Base-by-base conservation (phyloP, 2,888 invertebrate species). In the Watsonalla cultraria region DNA sequence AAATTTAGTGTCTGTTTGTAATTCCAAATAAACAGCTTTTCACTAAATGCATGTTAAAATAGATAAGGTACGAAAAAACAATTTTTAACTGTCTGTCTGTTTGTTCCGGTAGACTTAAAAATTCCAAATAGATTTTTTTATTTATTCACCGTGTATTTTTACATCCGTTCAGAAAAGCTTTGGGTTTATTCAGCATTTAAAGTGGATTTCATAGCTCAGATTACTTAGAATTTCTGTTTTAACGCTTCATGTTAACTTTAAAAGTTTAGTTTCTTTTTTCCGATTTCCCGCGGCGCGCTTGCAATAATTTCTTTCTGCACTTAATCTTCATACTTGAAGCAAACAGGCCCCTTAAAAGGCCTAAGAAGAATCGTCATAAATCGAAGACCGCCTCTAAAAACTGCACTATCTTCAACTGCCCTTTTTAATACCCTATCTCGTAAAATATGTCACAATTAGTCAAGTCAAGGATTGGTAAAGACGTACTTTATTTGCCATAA, bases 361-460 rank as follows among this genome's bases (percentile, higher is more conserved):
- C 66, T 70, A 72, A 74, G 72, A 74, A 78, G 75, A 69, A 66
- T 64, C 73, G 60, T 84, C 82, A 82, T 87, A 87, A 87, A 88
- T 88, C 78, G 79, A 80, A 60, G 60, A 65, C 45, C 68, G 64
- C 63, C 63, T 78, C 77, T 80, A 84, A 87, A 87, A 85, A 86
- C 74, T 64, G 63, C 72, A 78, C 78, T 81, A 81, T 81, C 74
- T 75, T 70, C 81, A 80, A 86, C 82, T 80, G 81, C 72, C 69
- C 65, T 78, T 82, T 84, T 80, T 84, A 85, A 84, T 82, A 78
- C 68, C 69, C 68, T 68, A 62, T 78, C 70, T 86, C 86, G 83
- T 88, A 87, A 86, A 85, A 79, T 82, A 84, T 82, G 76, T 80
- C 81, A 83, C 86, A 89, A 88, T 89, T 88, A 88, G 85, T 87